A percentile compares a stretch with the other conserved stretches of the same genome.
Conservation (phyloP, 2,888 invertebrate genomes). For the Platycheirus albimanus region DNA sequence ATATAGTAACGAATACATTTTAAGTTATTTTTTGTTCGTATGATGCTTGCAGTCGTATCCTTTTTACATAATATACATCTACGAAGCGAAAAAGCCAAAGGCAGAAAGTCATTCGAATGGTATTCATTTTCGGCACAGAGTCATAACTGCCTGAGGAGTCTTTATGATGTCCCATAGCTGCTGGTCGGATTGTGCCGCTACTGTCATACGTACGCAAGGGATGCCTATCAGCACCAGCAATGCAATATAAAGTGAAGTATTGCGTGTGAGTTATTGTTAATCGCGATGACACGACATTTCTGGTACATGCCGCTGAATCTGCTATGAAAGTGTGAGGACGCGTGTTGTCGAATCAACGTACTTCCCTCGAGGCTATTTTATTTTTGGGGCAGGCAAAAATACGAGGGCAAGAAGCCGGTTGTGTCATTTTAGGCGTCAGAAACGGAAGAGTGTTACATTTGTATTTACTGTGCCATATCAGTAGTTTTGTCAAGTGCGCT, state of each 20-base stretch:
- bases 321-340: not conserved
- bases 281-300: slow-evolving; percentile 71
- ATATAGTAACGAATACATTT: slow-evolving; percentile 62
- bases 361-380: not conserved
- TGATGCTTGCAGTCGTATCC: slow-evolving; percentile 31
- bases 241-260: slow-evolving; percentile 73
- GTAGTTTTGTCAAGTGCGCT: no score
- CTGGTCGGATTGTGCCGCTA: slow-evolving; percentile 40
- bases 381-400: slow-evolving; percentile 22
- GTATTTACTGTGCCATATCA: not conserved
- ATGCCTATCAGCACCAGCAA: slow-evolving; percentile 58
- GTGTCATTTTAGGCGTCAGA: slow-evolving; percentile 20
- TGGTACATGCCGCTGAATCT: slow-evolving; percentile 49
- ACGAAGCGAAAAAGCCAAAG: slow-evolving; percentile 27
- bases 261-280: slow-evolving; percentile 74
- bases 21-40: slow-evolving; percentile 65
- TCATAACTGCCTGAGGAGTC: slow-evolving; percentile 24
- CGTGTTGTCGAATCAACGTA: slow-evolving; percentile 21
- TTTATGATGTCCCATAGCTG: slow-evolving; percentile 34
- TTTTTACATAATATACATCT: not conserved
- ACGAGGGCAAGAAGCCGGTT: slow-evolving; percentile 5
- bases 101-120: slow-evolving; percentile 62
- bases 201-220: not conserved
- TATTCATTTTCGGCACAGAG: slow-evolving; percentile 48
- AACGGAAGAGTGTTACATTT: slow-evolving; percentile 1